Evolutionary conservation across 2,113 vertebrate genomes (phyloP), one percentile per base, ranked within the genome.

Genomic region (Platycercus adscitus): DNA sequence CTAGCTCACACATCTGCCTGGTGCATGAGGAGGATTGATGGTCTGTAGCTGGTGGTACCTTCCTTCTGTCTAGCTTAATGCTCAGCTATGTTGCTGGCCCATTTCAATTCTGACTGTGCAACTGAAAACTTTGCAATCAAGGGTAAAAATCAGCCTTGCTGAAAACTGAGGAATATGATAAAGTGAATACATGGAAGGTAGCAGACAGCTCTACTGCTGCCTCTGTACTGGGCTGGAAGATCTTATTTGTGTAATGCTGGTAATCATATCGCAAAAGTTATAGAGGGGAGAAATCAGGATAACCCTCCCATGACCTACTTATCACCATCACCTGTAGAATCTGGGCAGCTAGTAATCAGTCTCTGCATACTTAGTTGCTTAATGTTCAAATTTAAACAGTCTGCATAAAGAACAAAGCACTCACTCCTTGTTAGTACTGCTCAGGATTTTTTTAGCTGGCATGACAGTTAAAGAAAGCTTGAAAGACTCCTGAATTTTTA

Each of bases 1-100:
- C 25, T 17, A 25, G 8, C 35, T 68, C 10, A 8, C 18, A 4
- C 1, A 0, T 21, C 47, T 44, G 18, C 19, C 31, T 0, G 4
- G 26, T 69, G 77, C 29, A 0, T 2, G 25, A 23, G 47, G 43
- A 68, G 44, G 58, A 24, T 12, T 12, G 6, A 11, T 31, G 50
- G 5, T 52, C n/a, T 35, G 46, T 23, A 50, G 35, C 41, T 53
- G 53, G 21, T 52, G 28, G 7, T 28, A 20, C 46, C 39, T 31
- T 49, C 29, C 23, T 33, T 52, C 19, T 85, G 14, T 15, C 26
- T 23, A 53, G 12, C 39, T 69, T 37, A 29, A 14, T 23, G 43
- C 25, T 50, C 31, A 24, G 26, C 35, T n/a, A 0, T 4, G 1
- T 33, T 29, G 25, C 49, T 65, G 68, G 64, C 39, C 55, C 9